Evolutionary conservation across 1,140 invertebrate species (phyloP), one percentile per base, ranked within the genome.

Genomic region (Nylanderia fulva): DNA sequence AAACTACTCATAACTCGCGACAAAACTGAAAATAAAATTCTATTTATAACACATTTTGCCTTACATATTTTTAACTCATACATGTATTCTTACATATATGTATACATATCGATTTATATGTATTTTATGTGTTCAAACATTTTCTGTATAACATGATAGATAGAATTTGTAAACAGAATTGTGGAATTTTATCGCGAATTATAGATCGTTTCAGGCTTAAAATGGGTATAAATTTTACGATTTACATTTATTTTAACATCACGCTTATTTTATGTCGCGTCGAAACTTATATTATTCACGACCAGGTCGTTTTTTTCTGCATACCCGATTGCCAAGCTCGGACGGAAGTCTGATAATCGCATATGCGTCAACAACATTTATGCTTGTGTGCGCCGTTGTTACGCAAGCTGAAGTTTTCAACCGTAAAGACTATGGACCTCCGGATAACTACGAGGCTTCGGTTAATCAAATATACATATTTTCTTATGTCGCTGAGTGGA

Each of bases 261-360:
- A 21, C 48, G 13, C 15, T 60, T 64, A 24, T 68, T 79, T 58
- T 61, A 11, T 79, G 45, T 11, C 21, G 33, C 58, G 15, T 83
- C 21, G 48, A 66, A 85, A 83, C 21, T 80, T 42, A 48, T 48
- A 24, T 61, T 75, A 3, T n/a, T 39, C 36, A 27, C 66, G 52
- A 48, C 11, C 29, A 33, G 18, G 29, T 39, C 13, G 0, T 15
- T 69, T 21, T 27, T 69, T 56, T 69, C 60, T 66, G 33, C 11
- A 21, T 68, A 54, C 9, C 9, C 71, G 66, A 84, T 84, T 77
- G 61, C 80, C 87, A 45, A 36, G 84, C 54, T 75, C 69, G 58
- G 74, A 84, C 74, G 84, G 77, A 86, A 85, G 88, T 89, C 88
- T 60, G 75, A 86, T 90, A 89, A 90, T 89, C 68, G 75, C 85